Evolutionary conservation across 2,113 vertebrate species (phyloP), one percentile per base, ranked within the genome.

Genomic region (Mystacornis crossleyi): DNA sequence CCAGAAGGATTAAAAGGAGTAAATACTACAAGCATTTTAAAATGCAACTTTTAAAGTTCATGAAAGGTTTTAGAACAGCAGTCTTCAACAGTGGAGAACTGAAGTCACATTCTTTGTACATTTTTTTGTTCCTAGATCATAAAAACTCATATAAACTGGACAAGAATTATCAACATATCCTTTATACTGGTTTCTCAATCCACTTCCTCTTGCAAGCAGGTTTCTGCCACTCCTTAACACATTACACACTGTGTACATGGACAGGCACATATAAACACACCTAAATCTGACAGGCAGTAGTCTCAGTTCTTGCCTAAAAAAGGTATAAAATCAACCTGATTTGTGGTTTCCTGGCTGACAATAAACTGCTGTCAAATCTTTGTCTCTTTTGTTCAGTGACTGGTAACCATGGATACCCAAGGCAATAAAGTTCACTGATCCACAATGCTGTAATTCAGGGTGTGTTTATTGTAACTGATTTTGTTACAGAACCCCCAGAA

Each of bases 391-490:
- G 78, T 91, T n/a, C 80, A 70, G 51, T 34, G 69, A 47, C 40
- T 86, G 48, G 92, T 96, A 95, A 93, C 89, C 87, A 91, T 95
- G 90, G 89, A 87, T 95, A 95, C 89, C 47, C 58, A 33, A 38
- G 31, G 48, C 43, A 84, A 81, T 86, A 84, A 95, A 83, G 82
- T 81, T 93, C 78, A 69, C 54, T 60, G 62, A 67, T 82, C 72
- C 51, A 66, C 72, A 83, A 18, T 57, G 72, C 64, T 77, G 50
- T 81, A 77, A 65, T n/a, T 75, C 45, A 20, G 89, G 89, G 29
- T 91, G 84, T 95, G 89, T 94, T 89, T 93, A 81, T 33, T 77
- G 29, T 75, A 67, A 58, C 21, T 55, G 17, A 69, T 60, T 81
- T 84, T 94, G 67, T 69, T 86, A 82, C 64, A n/a, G 69, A 90